These are phyloP conservation scores for Procambarus virginalis DNA, from an alignment of 1,140 invertebrate species.

Conservation along the genomic window DNA sequence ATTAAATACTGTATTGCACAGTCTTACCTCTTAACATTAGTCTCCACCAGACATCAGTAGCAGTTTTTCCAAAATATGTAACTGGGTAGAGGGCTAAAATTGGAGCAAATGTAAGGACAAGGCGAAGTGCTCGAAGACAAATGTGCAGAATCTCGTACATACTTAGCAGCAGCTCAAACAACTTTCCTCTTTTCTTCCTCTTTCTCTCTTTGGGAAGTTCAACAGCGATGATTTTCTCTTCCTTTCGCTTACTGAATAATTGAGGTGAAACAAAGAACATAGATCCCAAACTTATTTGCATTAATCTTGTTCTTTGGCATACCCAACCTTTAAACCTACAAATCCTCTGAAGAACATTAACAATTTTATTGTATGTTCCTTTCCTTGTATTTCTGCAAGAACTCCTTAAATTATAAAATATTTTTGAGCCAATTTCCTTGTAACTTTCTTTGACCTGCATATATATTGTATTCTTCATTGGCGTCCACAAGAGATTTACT, in stretches of 20 bases:
- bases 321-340: background rate
- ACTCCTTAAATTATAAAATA: background rate
- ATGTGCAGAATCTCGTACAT: constrained; percentile 25
- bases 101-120: constrained; percentile 26
- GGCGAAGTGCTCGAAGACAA: constrained; percentile 29
- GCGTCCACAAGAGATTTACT: background rate
- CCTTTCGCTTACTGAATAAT: background rate
- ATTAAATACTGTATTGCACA: background rate
- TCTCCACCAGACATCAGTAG: constrained; percentile 43
- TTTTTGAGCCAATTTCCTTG: background rate
- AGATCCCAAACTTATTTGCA: background rate
- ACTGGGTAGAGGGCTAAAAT: constrained; percentile 37
- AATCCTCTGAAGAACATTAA: background rate
- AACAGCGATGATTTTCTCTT: background rate
- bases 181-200: constrained; percentile 19
- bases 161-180: constrained; percentile 2
- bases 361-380: background rate
- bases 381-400: background rate
- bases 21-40: constrained; percentile 39
- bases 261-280: background rate
- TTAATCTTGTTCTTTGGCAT: background rate
- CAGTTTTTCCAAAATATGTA: constrained; percentile 32
- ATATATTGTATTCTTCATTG: background rate
- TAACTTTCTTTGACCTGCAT: background rate
- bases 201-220: background rate